Percentiles rank a stretch among this genome's conserved stretches.
Conservation (phyloP, 2,888 invertebrate species). For the Phengaris alcon region DNA sequence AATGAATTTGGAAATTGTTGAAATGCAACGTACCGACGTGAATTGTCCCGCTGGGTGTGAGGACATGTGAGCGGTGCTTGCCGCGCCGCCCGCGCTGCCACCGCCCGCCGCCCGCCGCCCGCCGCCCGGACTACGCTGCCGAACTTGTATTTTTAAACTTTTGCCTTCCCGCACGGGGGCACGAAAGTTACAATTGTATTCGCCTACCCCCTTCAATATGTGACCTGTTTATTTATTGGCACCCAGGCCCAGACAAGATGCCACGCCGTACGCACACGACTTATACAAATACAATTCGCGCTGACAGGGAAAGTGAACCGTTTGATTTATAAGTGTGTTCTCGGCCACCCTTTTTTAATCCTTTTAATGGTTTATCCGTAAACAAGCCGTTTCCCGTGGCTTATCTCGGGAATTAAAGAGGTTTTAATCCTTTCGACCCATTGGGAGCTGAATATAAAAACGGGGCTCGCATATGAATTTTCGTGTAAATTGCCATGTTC, state of each 20-base stretch:
- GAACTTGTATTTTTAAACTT: constrained; percentile 79
- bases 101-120: no score
- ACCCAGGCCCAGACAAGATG: constrained; percentile 76
- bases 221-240: constrained; percentile 79
- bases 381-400: constrained; percentile 13
- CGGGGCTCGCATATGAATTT: constrained; percentile 1
- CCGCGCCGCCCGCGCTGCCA: constrained; percentile 44
- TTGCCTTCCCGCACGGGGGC: constrained; percentile 69
- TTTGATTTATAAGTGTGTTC: constrained; percentile 51
- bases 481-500: constrained; percentile 8
- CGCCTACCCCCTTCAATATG: constrained; percentile 77
- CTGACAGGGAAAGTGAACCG: constrained; percentile 60
- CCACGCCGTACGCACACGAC: constrained; percentile 67
- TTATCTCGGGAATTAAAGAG: constrained; percentile 1
- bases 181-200: constrained; percentile 78
- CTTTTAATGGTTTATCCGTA: neutral
- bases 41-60: constrained; percentile 44
- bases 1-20: constrained; percentile 40
- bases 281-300: constrained; percentile 70
- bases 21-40: constrained; percentile 36
- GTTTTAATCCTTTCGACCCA: constrained; percentile 18
- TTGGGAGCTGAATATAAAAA: neutral
- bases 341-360: constrained; percentile 10
- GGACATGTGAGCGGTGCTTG: constrained; percentile 48
- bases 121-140: constrained; percentile 41